Conservation (phyloP, 2,797 vertebrate species). For the Neomorphus geoffroyi region DNA sequence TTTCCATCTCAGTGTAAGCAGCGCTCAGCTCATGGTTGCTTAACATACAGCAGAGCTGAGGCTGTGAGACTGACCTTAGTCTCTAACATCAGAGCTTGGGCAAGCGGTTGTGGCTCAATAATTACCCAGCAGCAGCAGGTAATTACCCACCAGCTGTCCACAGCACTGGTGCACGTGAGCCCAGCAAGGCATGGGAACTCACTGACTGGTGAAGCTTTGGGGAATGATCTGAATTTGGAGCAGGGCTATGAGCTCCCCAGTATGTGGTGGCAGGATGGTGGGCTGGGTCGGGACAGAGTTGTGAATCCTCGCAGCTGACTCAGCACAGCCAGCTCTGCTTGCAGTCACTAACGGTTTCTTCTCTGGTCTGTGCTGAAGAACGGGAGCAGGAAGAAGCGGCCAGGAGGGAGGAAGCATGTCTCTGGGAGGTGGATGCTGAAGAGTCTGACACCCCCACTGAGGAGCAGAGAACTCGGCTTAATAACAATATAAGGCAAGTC, state of each 20-base stretch:
- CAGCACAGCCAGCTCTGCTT: neutral
- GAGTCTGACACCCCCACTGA: slow-evolving; percentile 82
- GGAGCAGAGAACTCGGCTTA: slow-evolving; percentile 73
- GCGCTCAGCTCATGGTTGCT: neutral
- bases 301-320: neutral
- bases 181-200: neutral
- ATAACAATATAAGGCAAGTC: slow-evolving; percentile 51
- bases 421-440: slow-evolving; percentile 83
- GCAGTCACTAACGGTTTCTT: neutral
- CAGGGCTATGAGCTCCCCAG: too few relatives aligned
- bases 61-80: neutral
- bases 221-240: neutral
- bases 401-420: slow-evolving; percentile 62
- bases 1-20: neutral
- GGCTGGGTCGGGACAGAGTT: neutral
- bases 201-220: rapidly evolving
- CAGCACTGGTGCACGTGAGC: rapidly evolving
- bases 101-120: neutral
- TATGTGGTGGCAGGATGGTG: neutral
- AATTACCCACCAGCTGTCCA: too few relatives aligned
- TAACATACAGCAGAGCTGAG: neutral
- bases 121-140: rapidly evolving
- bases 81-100: neutral
- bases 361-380: slow-evolving; percentile 50
- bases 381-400: slow-evolving; percentile 40